A percentile compares a stretch with the other conserved stretches of the same genome.
phyloP scores from a whole-genome alignment of 2,888 invertebrate species.

The Synergus itoensis region DNA sequence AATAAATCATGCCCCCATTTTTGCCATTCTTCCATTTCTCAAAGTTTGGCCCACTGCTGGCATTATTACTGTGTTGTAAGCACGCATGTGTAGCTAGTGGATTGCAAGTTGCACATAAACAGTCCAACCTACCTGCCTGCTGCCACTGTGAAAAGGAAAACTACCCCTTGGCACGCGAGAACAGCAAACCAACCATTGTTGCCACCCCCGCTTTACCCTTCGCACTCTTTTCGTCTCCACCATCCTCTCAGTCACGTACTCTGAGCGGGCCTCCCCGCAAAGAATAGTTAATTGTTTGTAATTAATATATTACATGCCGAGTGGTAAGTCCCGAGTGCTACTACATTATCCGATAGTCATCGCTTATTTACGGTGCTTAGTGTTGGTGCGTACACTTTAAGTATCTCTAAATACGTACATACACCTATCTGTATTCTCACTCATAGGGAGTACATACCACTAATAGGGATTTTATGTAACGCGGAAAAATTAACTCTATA shows the following conservation, averaged over 20 bases:
- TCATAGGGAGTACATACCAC: neutral
- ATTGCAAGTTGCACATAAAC: constrained; percentile 30
- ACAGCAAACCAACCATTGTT: constrained; percentile 70
- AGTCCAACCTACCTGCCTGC: constrained; percentile 18
- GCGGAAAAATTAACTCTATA: constrained; percentile 15
- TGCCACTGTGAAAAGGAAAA: constrained; percentile 58
- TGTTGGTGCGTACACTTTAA: constrained; percentile 21
- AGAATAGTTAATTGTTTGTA: constrained; percentile 73
- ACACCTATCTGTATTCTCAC: neutral
- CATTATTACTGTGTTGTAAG: neutral
- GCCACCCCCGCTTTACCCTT: constrained; percentile 54
- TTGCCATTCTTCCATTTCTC: neutral
- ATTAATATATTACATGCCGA: constrained; percentile 74
- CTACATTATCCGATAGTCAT: constrained; percentile 69
- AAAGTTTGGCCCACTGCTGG: neutral
- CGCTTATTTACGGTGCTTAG: constrained; percentile 44
- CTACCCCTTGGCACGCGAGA: constrained; percentile 72
- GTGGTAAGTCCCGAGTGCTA: constrained; percentile 63
- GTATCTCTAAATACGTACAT: constrained; percentile 1
- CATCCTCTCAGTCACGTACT: constrained; percentile 57
- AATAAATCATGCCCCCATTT: neutral
- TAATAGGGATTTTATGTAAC: constrained; percentile 38
- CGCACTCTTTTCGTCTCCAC: constrained; percentile 50
- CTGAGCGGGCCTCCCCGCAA: constrained; percentile 50
- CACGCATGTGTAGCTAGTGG: constrained; percentile 18